Evolutionary conservation across 2,888 invertebrate genomes (phyloP).

Genomic region (Callimorpha dominula): DNA sequence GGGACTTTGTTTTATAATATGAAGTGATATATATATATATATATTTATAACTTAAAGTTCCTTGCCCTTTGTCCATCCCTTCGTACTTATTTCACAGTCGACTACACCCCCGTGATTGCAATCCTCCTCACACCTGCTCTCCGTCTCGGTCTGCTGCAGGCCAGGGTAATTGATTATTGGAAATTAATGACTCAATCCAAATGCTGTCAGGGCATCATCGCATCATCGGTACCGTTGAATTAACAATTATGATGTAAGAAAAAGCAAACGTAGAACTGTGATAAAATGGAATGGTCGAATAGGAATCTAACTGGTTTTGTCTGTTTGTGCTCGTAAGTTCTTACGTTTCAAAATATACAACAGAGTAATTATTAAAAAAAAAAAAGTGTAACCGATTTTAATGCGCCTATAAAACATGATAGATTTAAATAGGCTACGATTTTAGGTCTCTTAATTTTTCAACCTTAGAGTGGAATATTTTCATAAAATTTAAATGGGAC

Average conservation of each 20-base stretch:
- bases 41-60: constrained; percentile 30
- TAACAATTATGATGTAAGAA: constrained; percentile 15
- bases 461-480: too few relatives aligned
- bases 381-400: too few relatives aligned
- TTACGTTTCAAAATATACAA: too few relatives aligned
- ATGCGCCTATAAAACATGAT: too few relatives aligned
- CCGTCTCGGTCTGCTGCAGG: constrained; percentile 46
- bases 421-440: too few relatives aligned
- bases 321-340: too few relatives aligned
- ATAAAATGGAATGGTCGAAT: background rate
- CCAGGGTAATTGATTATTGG: constrained; percentile 45
- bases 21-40: too few relatives aligned
- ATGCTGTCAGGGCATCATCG: constrained; percentile 21
- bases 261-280: background rate
- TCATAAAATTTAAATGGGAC: too few relatives aligned
- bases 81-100: constrained; percentile 63
- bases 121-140: constrained; percentile 57
- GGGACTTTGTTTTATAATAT: too few relatives aligned
- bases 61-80: constrained; percentile 48
- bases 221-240: constrained; percentile 25
- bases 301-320: constrained; percentile 25
- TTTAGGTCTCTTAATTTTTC: too few relatives aligned
- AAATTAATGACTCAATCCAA: constrained; percentile 32
- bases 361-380: too few relatives aligned
- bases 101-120: constrained; percentile 60